Base-by-base conservation (phyloP, 1,140 invertebrate genomes). In the Sinonovacula constricta region DNA sequence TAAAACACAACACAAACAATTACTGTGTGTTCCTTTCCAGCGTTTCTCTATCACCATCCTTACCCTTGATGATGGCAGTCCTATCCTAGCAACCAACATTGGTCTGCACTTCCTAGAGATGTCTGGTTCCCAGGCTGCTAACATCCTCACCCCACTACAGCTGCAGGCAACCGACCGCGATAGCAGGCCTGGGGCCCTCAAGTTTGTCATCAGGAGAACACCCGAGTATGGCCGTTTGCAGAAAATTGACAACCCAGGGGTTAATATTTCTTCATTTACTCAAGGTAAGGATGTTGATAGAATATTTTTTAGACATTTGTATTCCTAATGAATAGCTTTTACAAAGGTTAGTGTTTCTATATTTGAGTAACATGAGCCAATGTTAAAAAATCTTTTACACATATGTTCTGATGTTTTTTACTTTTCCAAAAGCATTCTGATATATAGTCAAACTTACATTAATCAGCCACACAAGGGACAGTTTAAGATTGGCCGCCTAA, bases 1-100 rank as follows among this genome's bases (percentile, higher is more conserved):
- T 63, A 12, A 63, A 30, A 24, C n/a, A 26, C 24, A 33, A 14
- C 15, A 59, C 14, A 57, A n/a, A 28, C 22, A 28, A 30, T 33
- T 59, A 12, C 10, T 72, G n/a, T n/a, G n/a, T 28, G 34, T 51
- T 69, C 28, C 10, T 62, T 67, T 83, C 34, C 71, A 90, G 89
- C 66, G 76, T 24, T 88, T 90, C 72, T 31, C 83, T 10, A 89
- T 90, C 28, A 79, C 81, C 0, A 78, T 90, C 34, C 60, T 85
- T 1, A 84, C 87, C 4, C 65, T 86, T 71, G 88, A 89, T 87
- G 86, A 90, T 85, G 88, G 85, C 10, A 86, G 72, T 26, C 89
- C 89, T 45, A 77, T 88, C 0, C 33, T 90, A 31, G 77, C 85
- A 24, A 78, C 76, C 2, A 91, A 91, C 69, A 57, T 83, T 34